These are phyloP conservation scores for Brachionus manjavacas DNA, from an alignment of 1,140 invertebrate species.

Conservation along the genomic window DNA sequence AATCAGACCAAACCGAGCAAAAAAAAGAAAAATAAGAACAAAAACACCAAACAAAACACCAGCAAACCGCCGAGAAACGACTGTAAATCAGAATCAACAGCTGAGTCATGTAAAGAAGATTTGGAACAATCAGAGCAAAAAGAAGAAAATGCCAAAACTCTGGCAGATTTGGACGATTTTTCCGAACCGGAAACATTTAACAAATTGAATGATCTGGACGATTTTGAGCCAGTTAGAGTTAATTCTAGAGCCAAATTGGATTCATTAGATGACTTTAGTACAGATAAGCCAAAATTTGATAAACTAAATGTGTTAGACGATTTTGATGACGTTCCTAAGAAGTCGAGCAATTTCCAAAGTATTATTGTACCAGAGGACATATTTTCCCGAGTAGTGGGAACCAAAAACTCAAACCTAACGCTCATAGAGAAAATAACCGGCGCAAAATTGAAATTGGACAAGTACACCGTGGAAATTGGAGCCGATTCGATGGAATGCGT, in stretches of 20 bases:
- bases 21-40: not conserved
- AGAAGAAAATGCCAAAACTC: not conserved
- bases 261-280: not conserved
- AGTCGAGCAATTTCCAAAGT: not conserved
- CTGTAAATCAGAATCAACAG: not conserved
- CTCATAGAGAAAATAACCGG: not conserved
- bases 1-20: not conserved
- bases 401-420: not conserved
- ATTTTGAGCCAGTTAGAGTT: not conserved
- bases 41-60: not conserved
- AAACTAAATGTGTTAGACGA: not conserved
- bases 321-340: not conserved
- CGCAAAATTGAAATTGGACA: not conserved
- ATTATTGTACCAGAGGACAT: not conserved
- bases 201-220: constrained; percentile 10
- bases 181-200: not conserved
- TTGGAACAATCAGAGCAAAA: not conserved
- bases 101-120: not conserved
- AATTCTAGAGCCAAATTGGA: not conserved
- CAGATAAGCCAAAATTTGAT: not conserved
- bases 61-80: not conserved
- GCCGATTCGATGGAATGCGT: not conserved
- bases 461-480: not conserved
- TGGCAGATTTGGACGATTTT: constrained; percentile 2
- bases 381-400: not conserved